These are phyloP conservation scores for Timema cristinae DNA, from an alignment of 2,888 invertebrate species.

Conservation along the genomic window DNA sequence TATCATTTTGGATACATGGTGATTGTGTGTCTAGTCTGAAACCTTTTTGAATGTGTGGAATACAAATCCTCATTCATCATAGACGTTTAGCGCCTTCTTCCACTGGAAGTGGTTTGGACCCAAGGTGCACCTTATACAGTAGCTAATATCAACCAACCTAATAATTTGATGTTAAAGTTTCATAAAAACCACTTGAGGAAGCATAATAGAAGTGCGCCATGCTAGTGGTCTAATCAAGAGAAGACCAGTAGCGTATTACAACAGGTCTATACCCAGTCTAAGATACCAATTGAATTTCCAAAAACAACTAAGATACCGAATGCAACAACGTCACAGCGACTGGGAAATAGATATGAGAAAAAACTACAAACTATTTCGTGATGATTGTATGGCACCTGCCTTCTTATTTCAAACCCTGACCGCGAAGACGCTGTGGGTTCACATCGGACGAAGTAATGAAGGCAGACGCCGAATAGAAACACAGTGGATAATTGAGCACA, in stretches of 20 bases:
- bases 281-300: conserved; percentile 15
- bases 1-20: too few relatives aligned
- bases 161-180: conserved; percentile 15
- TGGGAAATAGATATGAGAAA: too few relatives aligned
- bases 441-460: conserved; percentile 7
- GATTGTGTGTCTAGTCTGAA: too few relatives aligned
- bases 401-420: conserved; percentile 15
- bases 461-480: conserved; percentile 9
- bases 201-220: conserved; percentile 10
- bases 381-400: conserved; percentile 6
- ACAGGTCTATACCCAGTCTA: neutral
- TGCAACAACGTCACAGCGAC: too few relatives aligned
- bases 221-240: conserved; percentile 14
- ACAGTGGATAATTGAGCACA: conserved; percentile 8
- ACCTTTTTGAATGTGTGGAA: too few relatives aligned
- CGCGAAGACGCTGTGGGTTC: conserved; percentile 12
- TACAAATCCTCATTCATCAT: too few relatives aligned
- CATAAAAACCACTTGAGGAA: neutral
- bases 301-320: neutral
- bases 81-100: too few relatives aligned
- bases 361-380: neutral
- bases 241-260: conserved; percentile 17
- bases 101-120: too few relatives aligned
- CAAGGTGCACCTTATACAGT: conserved; percentile 7
- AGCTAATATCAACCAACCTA: conserved; percentile 12